A percentile compares a stretch with the other conserved stretches of the same genome.
phyloP scores from a whole-genome alignment of 1,140 invertebrate species.

The Microvelia longipes region DNA sequence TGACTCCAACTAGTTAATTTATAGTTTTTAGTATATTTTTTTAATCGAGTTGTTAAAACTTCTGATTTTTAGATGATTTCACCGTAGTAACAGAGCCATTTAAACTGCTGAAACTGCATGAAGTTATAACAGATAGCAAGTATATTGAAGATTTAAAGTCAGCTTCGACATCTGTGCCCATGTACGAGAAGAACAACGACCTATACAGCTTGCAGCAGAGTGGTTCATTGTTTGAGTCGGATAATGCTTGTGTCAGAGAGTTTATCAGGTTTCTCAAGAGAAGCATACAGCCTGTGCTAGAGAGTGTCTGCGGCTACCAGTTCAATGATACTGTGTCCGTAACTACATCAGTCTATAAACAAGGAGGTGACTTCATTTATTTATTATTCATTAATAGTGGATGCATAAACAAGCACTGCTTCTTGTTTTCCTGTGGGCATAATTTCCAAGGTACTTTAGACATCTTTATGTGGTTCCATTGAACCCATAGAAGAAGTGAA shows the following conservation, averaged over 20 bases:
- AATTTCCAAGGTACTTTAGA: no score
- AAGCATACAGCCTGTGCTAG: constrained; percentile 2
- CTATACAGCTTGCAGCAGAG: constrained; percentile 12
- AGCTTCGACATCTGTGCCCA: not conserved
- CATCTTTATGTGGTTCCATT: not conserved
- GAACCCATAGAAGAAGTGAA: not conserved
- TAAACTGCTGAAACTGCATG: constrained; percentile 12
- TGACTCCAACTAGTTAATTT: no score
- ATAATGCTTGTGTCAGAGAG: not conserved
- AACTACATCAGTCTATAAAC: constrained; percentile 10
- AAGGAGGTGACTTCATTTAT: constrained; percentile 6
- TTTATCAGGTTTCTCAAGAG: constrained; percentile 6
- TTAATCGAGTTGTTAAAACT: no score
- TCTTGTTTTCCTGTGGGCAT: not conserved
- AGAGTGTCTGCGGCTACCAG: constrained; percentile 4
- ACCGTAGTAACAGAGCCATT: constrained; percentile 3
- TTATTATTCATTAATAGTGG: not conserved
- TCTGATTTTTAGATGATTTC: not conserved
- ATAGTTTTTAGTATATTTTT: no score
- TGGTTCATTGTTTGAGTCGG: not conserved
- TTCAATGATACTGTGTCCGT: constrained; percentile 9
- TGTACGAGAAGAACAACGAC: constrained; percentile 12
- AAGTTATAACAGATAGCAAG: constrained; percentile 1
- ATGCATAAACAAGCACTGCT: not conserved
- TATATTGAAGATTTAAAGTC: not conserved